A percentile compares a stretch with the other conserved stretches of the same genome.
Conservation (phyloP, 2,113 vertebrate species). For the Mystacornis crossleyi region DNA sequence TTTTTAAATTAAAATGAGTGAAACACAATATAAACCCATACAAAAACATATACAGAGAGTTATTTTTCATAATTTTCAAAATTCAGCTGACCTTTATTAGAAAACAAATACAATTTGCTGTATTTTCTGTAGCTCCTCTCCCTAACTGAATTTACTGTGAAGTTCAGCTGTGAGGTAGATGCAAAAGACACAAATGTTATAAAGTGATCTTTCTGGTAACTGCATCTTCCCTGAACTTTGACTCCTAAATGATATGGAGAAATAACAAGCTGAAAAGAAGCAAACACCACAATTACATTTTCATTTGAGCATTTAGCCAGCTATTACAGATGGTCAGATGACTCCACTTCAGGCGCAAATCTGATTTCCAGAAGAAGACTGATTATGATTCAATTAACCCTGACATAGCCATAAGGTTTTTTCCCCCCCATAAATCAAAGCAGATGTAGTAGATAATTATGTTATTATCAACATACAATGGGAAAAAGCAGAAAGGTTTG, state of each 20-base stretch:
- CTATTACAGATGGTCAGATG: background rate
- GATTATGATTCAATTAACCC: conserved; percentile 16
- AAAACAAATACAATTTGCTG: background rate
- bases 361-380: background rate
- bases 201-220: background rate
- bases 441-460: background rate
- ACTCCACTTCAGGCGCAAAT: background rate
- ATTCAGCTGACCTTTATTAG: background rate
- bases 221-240: background rate
- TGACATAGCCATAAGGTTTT: background rate
- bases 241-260: background rate
- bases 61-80: background rate
- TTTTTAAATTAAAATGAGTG: background rate
- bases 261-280: conserved; percentile 13
- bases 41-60: background rate
- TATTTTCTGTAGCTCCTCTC: background rate
- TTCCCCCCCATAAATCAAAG: background rate
- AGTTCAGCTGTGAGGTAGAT: background rate
- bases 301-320: background rate
- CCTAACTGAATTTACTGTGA: background rate
- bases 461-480: background rate
- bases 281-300: background rate
- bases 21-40: background rate
- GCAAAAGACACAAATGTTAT: background rate
- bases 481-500: background rate